Evolutionary conservation across 2,888 invertebrate species (phyloP).

Genomic region (Exephanes ischioxanthus): DNA sequence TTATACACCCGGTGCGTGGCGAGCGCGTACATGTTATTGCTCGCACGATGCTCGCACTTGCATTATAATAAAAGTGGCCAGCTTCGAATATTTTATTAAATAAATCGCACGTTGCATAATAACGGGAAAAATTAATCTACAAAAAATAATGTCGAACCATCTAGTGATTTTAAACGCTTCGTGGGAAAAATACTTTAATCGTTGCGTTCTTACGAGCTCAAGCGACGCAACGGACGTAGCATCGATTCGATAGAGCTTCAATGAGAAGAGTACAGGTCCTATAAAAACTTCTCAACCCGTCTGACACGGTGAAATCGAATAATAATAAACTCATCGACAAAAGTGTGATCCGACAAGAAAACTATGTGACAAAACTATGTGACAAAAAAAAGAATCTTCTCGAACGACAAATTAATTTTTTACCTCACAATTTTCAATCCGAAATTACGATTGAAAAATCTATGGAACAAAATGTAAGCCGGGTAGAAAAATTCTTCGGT

Average conservation of each 20-base stretch:
- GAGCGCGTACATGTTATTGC: neutral
- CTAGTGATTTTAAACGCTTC: neutral
- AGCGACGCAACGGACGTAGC: slow-evolving; percentile 1
- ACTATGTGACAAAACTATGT: neutral
- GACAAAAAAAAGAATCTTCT: neutral
- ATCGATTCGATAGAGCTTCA: slow-evolving; percentile 10
- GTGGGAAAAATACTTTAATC: neutral
- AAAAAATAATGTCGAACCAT: neutral
- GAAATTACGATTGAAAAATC: neutral
- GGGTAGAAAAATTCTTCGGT: neutral
- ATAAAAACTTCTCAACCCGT: neutral
- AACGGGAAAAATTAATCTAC: neutral
- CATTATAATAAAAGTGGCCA: neutral
- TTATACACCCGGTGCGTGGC: neutral
- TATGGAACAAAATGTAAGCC: neutral
- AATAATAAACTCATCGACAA: neutral
- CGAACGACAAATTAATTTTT: neutral
- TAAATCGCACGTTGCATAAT: neutral
- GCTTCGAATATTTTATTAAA: neutral
- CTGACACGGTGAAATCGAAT: neutral
- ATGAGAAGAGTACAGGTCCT: slow-evolving; percentile 2
- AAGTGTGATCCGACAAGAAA: neutral
- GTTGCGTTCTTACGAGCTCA: neutral
- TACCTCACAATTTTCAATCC: neutral
- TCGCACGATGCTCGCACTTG: neutral